Percentiles rank a stretch among this genome's conserved stretches.
These are phyloP conservation scores for Atta cephalotes DNA, from an alignment of 1,140 invertebrate species.

Conservation along the genomic window DNA sequence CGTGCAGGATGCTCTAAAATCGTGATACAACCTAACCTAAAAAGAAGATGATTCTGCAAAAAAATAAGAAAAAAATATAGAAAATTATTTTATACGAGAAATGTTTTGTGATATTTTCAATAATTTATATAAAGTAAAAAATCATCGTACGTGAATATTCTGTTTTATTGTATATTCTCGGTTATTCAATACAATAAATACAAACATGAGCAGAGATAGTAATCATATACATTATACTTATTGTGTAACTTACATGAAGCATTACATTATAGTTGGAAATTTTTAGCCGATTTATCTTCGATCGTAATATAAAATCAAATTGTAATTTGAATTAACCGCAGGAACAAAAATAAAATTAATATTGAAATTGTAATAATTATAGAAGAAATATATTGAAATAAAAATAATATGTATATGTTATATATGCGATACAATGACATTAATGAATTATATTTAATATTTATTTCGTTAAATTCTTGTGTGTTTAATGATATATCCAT, in stretches of 20 bases:
- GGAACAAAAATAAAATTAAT: neutral
- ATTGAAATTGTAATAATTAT: neutral
- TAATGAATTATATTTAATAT: constrained; percentile 22
- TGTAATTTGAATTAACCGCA: neutral
- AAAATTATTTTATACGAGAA: too few species aligned
- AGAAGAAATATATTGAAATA: neutral
- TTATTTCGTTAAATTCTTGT: constrained; percentile 2
- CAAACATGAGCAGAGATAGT: too few species aligned
- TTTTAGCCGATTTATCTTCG: neutral
- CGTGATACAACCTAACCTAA: too few species aligned
- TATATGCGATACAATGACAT: neutral
- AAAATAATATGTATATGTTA: neutral
- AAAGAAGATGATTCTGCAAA: too few species aligned
- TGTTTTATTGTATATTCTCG: too few species aligned
- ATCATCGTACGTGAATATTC: too few species aligned
- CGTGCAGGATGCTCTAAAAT: too few species aligned
- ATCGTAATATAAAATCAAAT: constrained; percentile 3
- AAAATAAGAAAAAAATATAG: too few species aligned
- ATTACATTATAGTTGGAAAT: neutral
- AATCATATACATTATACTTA: neutral
- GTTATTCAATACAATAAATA: too few species aligned
- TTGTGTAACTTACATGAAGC: neutral
- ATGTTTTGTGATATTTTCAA: too few species aligned
- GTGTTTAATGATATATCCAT: constrained; percentile 14
- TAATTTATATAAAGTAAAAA: too few species aligned